These are phyloP conservation scores for Drosophila malerkotliana DNA, from an alignment of 1,140 invertebrate genomes.

Conservation along the genomic window DNA sequence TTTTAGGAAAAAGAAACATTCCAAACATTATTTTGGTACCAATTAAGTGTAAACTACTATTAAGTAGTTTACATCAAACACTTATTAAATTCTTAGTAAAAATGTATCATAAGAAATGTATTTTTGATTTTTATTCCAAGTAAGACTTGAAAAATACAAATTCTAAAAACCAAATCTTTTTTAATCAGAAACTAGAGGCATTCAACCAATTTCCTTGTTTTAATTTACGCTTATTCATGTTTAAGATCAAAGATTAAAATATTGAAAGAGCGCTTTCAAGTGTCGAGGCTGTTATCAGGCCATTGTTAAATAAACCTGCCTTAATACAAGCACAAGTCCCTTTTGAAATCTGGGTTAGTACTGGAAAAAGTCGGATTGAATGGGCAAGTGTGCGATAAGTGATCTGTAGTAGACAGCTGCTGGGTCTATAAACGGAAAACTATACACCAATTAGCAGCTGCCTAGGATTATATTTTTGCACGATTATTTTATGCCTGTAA, in stretches of 20 bases:
- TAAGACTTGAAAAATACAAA: no score
- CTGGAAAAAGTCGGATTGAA: slow-evolving; percentile 36
- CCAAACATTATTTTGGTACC: no score
- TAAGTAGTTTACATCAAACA: no score
- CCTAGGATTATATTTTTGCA: slow-evolving; percentile 1
- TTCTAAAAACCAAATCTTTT: no score
- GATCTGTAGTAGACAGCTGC: slow-evolving; percentile 10
- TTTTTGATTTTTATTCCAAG: no score
- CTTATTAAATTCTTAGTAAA: no score
- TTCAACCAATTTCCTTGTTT: not conserved
- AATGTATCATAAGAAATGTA: no score
- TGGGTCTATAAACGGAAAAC: slow-evolving; percentile 11
- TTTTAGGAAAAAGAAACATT: no score
- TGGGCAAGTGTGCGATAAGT: slow-evolving; percentile 20
- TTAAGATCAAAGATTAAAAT: slow-evolving; percentile 8
- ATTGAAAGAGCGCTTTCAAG: not conserved
- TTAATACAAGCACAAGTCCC: slow-evolving; percentile 15
- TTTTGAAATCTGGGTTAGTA: slow-evolving; percentile 9
- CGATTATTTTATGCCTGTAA: slow-evolving; percentile 2
- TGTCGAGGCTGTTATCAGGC: not conserved
- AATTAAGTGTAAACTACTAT: no score
- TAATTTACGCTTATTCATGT: not conserved
- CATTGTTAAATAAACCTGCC: slow-evolving; percentile 13
- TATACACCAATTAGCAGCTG: slow-evolving; percentile 9
- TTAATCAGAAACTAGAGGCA: not conserved